phyloP scores from a whole-genome alignment of 2,113 vertebrate species.

The Prochilodus magdalenae region DNA sequence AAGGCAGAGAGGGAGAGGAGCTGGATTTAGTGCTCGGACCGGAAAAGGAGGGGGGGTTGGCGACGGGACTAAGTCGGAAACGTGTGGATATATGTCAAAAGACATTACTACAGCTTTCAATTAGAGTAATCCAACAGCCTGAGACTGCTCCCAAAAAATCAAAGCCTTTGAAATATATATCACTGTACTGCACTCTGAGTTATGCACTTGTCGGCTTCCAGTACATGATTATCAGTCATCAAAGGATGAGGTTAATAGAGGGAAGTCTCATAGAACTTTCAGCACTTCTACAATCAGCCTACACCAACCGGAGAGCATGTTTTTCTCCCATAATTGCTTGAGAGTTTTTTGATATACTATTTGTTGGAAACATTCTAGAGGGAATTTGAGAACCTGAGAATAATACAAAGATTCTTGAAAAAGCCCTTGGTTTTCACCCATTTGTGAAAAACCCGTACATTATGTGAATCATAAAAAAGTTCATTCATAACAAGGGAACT shows the following conservation, averaged over 20 bases:
- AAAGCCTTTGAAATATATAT: slow-evolving; percentile 39
- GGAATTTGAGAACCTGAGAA: no score
- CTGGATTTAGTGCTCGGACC: slow-evolving; percentile 66
- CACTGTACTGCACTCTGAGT: slow-evolving; percentile 35
- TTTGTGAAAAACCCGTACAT: no score
- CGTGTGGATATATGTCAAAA: slow-evolving; percentile 71
- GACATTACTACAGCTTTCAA: slow-evolving; percentile 69
- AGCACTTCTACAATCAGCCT: slow-evolving; percentile 9
- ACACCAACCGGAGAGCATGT: no score
- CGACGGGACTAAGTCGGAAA: slow-evolving; percentile 63
- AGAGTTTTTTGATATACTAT: not conserved
- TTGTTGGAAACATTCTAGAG: not conserved
- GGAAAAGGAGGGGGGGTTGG: slow-evolving; percentile 53
- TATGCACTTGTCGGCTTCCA: slow-evolving; percentile 50
- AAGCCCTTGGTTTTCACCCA: no score
- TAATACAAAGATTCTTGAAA: no score
- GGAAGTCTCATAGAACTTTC: slow-evolving; percentile 31
- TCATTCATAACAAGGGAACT: no score
- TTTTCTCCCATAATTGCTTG: no score
- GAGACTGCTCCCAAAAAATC: slow-evolving; percentile 37
- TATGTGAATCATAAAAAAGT: no score
- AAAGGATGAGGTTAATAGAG: slow-evolving; percentile 20
- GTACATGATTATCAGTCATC: slow-evolving; percentile 49
- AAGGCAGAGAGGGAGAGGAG: slow-evolving; percentile 49
- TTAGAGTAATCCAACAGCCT: slow-evolving; percentile 63